Evolutionary conservation across 2,113 vertebrate genomes (phyloP), one percentile per base, ranked within the genome.

Genomic region (Pongo abelii): DNA sequence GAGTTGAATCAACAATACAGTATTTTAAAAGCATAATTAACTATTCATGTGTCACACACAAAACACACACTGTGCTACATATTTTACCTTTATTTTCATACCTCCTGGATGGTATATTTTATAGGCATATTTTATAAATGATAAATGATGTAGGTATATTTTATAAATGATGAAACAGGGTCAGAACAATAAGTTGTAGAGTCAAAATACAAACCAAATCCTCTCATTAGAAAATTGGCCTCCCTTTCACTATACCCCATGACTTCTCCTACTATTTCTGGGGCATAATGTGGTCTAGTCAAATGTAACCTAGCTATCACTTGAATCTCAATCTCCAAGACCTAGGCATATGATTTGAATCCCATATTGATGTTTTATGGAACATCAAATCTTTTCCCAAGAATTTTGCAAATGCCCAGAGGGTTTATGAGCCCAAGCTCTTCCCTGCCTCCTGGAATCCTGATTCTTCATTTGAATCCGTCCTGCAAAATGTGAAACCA

Each of bases 341-440:
- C 78, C 59, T 69, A 55, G 52, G 84, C 25, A 22, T 12, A 84
- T 91, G 40, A 38, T 40, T 92, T 84, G 52, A 72, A 95, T 79
- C 9, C 20, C 20, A 86, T 43, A n/a, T 93, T 94, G 91, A 3
- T 38, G 12, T 23, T 85, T 90, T 83, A 25, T 64, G 43, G 10
- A 92, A 85, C 69, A 43, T 95, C 75, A 90, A 95, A 87, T 95
- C 57, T 8, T 85, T 79, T 74, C 77, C 64, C n/a, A 59, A 75
- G 52, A 69, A 61, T 91, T 69, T 89, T 93, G 18, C 46, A 91
- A 92, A 84, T 55, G 22, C 17, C 52, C 27, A 89, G 72, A 61
- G 46, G 20, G 43, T 23, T n/a, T 50, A 86, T 50, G 40, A 96
- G 11, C 59, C 87, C n/a, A 94, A 83, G 23, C 3, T 5, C 55